Evolutionary conservation across 2,797 vertebrate species (phyloP).

Genomic region (Neostethus bicornis): DNA sequence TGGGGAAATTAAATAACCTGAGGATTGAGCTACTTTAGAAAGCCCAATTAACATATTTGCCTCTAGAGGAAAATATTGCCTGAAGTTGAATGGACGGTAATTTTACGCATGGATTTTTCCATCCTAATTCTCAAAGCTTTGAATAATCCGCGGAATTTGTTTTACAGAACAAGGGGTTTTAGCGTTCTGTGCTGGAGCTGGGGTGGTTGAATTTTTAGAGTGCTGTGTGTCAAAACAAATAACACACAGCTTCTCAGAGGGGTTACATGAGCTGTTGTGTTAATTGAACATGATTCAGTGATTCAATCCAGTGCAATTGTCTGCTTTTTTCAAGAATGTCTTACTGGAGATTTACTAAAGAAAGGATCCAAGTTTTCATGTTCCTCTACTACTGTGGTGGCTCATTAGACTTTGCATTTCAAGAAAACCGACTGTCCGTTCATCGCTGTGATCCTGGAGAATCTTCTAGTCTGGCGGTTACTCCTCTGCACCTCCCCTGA

Average conservation of each 20-base stretch:
- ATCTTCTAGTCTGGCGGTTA: conserved; percentile 21
- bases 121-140: conserved; percentile 72
- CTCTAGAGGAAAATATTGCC: conserved; percentile 77
- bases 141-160: conserved; percentile 77
- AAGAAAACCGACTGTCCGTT: conserved; percentile 25
- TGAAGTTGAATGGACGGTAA: conserved; percentile 79
- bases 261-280: conserved; percentile 43
- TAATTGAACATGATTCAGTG: conserved; percentile 62
- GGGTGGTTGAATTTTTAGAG: conserved; percentile 51
- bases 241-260: conserved; percentile 49
- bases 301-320: conserved; percentile 46
- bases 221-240: conserved; percentile 60
- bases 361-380: conserved; percentile 19
- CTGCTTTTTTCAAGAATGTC: conserved; percentile 26
- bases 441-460: conserved; percentile 42
- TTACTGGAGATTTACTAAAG: conserved; percentile 41
- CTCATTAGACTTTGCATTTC: conserved; percentile 34
- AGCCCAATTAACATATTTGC: conserved; percentile 83
- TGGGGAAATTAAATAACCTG: conserved; percentile 82
- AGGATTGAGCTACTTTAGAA: conserved; percentile 79
- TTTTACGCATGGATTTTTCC: conserved; percentile 79
- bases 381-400: conserved; percentile 14
- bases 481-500: conserved; percentile 21
- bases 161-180: conserved; percentile 73
- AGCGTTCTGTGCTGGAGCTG: conserved; percentile 41